Evolutionary conservation across 2,888 invertebrate species (phyloP).

Genomic region (Pheosia tremula): DNA sequence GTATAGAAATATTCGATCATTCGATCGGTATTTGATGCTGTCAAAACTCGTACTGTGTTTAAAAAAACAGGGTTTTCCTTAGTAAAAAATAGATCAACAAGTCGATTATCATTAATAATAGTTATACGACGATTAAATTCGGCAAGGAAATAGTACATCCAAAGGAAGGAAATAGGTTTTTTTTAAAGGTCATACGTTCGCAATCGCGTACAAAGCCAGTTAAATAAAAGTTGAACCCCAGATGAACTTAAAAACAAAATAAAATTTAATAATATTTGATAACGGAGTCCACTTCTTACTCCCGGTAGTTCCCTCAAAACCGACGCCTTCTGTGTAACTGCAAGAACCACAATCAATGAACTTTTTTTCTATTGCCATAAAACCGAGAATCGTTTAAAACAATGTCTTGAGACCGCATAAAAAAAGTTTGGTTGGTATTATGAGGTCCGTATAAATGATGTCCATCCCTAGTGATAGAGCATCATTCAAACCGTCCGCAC

Average conservation of each 20-base stretch:
- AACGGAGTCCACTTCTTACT: neutral
- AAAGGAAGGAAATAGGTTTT: too few species aligned
- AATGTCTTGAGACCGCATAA: neutral
- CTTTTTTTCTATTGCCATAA: neutral
- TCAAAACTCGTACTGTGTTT: too few species aligned
- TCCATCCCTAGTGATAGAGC: neutral
- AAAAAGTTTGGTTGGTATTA: neutral
- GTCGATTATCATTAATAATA: too few species aligned
- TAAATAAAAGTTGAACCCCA: neutral
- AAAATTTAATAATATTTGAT: neutral
- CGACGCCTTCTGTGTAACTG: neutral
- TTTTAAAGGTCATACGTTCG: too few species aligned
- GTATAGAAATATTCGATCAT: too few species aligned
- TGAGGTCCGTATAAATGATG: slow-evolving; percentile 18
- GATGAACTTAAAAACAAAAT: neutral
- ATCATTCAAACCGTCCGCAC: slow-evolving; percentile 3
- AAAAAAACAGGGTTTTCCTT: too few species aligned
- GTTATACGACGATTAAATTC: too few species aligned
- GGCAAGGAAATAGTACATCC: too few species aligned
- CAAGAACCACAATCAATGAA: neutral
- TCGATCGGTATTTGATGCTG: too few species aligned
- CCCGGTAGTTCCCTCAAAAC: neutral
- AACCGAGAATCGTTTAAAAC: neutral
- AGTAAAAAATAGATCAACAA: too few species aligned
- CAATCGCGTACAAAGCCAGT: too few species aligned